Conservation (phyloP, 1,140 invertebrate species). For the Phocides pigmalion region DNA sequence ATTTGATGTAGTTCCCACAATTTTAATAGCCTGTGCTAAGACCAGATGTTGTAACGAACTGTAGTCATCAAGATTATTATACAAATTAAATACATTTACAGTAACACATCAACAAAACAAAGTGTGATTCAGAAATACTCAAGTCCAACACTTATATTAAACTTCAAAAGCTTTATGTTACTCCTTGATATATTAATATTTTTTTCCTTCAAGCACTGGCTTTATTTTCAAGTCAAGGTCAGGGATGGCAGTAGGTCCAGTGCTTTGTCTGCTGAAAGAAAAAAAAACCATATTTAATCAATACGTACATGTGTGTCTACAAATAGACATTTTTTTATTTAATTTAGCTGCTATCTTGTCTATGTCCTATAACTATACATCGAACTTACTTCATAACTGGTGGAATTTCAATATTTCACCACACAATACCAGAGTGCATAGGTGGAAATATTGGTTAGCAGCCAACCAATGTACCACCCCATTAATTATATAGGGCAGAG, state of each 20-base stretch:
- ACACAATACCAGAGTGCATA: too few species aligned
- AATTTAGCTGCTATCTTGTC: too few species aligned
- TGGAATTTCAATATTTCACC: too few species aligned
- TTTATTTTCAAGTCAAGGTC: slow-evolving; percentile 47
- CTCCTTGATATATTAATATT: slow-evolving; percentile 53
- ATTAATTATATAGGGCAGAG: too few species aligned
- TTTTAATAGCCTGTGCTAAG: slow-evolving; percentile 55
- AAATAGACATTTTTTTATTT: too few species aligned
- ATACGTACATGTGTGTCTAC: too few species aligned
- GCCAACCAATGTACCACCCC: too few species aligned
- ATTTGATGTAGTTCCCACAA: background rate
- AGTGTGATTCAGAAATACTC: slow-evolving; percentile 60
- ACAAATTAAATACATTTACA: slow-evolving; percentile 56
- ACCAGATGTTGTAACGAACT: slow-evolving; percentile 63
- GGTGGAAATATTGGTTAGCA: too few species aligned
- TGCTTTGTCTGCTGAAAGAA: slow-evolving; percentile 67
- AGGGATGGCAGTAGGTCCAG: slow-evolving; percentile 58
- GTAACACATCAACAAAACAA: slow-evolving; percentile 64
- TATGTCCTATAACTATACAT: too few species aligned
- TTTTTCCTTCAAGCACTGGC: slow-evolving; percentile 62
- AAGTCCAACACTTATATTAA: slow-evolving; percentile 65
- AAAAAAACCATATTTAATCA: slow-evolving; percentile 39
- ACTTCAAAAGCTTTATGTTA: slow-evolving; percentile 58
- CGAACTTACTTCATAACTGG: too few species aligned
- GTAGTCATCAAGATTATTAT: slow-evolving; percentile 53